Conservation (phyloP, 1,140 invertebrate species). For the Babylonia areolata region DNA sequence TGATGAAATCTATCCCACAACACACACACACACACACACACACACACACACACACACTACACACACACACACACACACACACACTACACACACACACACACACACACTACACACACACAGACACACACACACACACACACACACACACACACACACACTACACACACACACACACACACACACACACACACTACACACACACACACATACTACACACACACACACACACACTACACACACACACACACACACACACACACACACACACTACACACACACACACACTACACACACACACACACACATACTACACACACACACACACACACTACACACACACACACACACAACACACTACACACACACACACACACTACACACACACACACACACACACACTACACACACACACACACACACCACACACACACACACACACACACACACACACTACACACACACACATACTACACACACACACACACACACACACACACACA, state of each 20-base stretch:
- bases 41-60: conserved; percentile 10
- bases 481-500: neutral
- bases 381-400: too few species aligned
- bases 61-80: neutral
- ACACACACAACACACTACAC: too few species aligned
- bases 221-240: conserved; percentile 7
- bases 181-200: too few species aligned
- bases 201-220: too few species aligned
- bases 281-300: neutral
- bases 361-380: too few species aligned
- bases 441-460: neutral
- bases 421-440: neutral
- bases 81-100: too few species aligned
- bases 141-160: too few species aligned
- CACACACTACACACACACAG: too few species aligned
- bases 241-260: neutral
- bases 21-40: neutral
- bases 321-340: too few species aligned
- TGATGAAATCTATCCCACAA: too few species aligned
- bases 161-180: too few species aligned
- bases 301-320: neutral
- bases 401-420: neutral
- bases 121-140: too few species aligned
- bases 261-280: neutral
- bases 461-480: neutral